A percentile compares a stretch with the other conserved stretches of the same genome.
Evolutionary conservation across 2,888 invertebrate genomes (phyloP).

Genomic region (Cremastobaeus sp.): DNA sequence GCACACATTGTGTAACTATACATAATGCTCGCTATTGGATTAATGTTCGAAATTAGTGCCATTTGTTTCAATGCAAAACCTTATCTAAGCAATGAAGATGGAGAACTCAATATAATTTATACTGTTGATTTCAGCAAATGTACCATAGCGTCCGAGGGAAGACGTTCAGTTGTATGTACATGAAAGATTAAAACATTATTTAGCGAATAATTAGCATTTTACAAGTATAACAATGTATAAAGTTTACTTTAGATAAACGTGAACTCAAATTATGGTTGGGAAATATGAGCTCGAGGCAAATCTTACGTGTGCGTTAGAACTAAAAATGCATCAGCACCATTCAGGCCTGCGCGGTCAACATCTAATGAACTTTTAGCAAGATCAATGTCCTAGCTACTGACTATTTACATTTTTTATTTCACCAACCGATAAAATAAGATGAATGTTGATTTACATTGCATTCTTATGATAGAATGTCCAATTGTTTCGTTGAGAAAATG

Average conservation of each 20-base stretch:
- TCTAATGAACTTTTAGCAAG: too few relatives aligned
- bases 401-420: too few relatives aligned
- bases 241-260: background rate
- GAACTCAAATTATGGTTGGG: background rate
- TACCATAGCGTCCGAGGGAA: slow-evolving; percentile 5
- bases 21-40: slow-evolving; percentile 2
- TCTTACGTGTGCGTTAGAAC: background rate
- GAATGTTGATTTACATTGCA: too few relatives aligned
- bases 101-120: slow-evolving; percentile 10
- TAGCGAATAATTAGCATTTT: background rate
- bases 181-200: slow-evolving; percentile 1
- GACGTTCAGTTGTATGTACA: slow-evolving; percentile 18
- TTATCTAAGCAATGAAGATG: slow-evolving; percentile 3
- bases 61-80: slow-evolving; percentile 20
- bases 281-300: too few relatives aligned
- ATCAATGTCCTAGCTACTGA: too few relatives aligned
- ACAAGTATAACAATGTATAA: background rate
- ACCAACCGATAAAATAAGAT: too few relatives aligned
- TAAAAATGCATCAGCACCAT: too few relatives aligned
- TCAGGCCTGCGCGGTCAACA: too few relatives aligned
- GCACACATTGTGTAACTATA: slow-evolving; percentile 10
- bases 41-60: slow-evolving; percentile 22
- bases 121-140: slow-evolving; percentile 19
- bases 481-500: too few relatives aligned
- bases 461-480: too few relatives aligned